Conservation (phyloP, 2,797 vertebrate genomes). For the Halcyon smyrnensis region DNA sequence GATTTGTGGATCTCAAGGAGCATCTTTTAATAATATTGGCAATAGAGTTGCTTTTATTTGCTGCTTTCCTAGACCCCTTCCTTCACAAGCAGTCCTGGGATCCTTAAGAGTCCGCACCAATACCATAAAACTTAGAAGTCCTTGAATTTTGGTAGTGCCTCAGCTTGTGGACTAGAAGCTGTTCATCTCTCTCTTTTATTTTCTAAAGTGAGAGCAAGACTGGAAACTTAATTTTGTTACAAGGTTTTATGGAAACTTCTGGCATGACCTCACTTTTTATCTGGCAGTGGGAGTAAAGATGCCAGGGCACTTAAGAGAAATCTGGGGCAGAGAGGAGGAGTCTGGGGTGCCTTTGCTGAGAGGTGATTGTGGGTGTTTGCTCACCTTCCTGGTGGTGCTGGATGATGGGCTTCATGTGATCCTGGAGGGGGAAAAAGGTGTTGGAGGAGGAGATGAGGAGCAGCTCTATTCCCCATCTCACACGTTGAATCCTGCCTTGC, state of each 20-base stretch:
- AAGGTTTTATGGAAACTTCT: background rate
- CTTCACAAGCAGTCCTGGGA: background rate
- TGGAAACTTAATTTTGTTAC: background rate
- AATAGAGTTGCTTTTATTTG: background rate
- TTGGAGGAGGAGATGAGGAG: background rate
- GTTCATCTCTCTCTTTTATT: background rate
- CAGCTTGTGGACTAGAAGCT: background rate
- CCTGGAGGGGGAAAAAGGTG: background rate
- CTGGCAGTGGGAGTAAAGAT: background rate
- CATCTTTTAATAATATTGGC: background rate
- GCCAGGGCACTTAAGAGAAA: background rate
- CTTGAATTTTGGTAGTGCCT: background rate
- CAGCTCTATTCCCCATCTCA: background rate
- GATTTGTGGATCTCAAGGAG: background rate
- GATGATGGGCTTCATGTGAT: background rate
- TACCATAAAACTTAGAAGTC: background rate
- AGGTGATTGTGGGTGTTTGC: background rate
- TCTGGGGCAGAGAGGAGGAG: accelerated
- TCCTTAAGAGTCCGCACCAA: background rate
- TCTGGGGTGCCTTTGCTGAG: background rate
- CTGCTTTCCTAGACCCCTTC: background rate
- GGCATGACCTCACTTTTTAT: accelerated
- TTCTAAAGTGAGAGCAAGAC: background rate
- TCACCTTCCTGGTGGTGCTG: background rate
- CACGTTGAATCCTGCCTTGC: background rate